Evolutionary conservation across 2,888 invertebrate genomes (phyloP).

Genomic region (Drosophila pegasa): DNA sequence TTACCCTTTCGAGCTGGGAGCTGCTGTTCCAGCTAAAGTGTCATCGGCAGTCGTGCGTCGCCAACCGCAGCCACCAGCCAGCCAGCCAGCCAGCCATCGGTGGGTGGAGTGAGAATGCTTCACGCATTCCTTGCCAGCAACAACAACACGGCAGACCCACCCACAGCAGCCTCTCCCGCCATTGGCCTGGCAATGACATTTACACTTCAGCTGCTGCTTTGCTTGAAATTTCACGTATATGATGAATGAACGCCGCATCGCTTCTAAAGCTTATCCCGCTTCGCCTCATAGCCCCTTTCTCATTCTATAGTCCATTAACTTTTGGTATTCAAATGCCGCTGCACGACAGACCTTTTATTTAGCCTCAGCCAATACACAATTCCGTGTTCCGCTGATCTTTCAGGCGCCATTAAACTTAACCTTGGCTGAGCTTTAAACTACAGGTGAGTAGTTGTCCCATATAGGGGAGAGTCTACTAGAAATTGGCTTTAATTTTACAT

Average conservation of each 20-base stretch:
- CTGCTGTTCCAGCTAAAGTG: constrained; percentile 55
- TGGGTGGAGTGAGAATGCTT: background rate
- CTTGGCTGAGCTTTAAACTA: background rate
- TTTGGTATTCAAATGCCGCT: constrained; percentile 37
- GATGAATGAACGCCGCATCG: constrained; percentile 66
- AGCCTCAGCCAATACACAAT: constrained; percentile 18
- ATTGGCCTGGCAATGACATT: constrained; percentile 69
- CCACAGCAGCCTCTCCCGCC: background rate
- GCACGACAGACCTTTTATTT: constrained; percentile 3
- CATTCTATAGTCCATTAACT: constrained; percentile 69
- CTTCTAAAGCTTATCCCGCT: constrained; percentile 27
- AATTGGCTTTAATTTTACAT: background rate
- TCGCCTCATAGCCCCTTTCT: constrained; percentile 38
- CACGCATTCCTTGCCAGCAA: constrained; percentile 37
- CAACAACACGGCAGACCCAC: background rate
- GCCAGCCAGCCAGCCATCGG: constrained; percentile 6
- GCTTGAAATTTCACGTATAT: constrained; percentile 60
- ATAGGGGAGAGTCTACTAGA: background rate
- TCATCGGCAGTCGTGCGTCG: constrained; percentile 74
- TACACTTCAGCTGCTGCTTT: constrained; percentile 74
- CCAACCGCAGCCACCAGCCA: constrained; percentile 50
- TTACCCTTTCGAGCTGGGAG: constrained; percentile 62
- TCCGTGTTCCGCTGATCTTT: constrained; percentile 1
- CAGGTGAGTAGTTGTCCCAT: background rate
- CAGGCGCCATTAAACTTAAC: constrained; percentile 14